Percentiles rank a stretch among this genome's conserved stretches.
phyloP scores from a whole-genome alignment of 1,140 invertebrate genomes.

The Dendroctonus valens region DNA sequence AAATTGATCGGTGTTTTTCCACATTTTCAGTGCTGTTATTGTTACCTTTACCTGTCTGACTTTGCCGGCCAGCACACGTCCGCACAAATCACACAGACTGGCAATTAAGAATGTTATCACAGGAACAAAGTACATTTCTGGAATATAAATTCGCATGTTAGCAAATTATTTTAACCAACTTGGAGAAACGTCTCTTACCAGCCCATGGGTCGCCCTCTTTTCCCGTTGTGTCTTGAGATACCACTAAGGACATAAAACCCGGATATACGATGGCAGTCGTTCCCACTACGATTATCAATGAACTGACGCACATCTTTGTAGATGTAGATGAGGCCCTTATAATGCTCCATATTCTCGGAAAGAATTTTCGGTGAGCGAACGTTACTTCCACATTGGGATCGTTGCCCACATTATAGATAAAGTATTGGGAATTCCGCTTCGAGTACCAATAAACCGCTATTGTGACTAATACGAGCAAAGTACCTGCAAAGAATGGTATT shows the following conservation, averaged over 20 bases:
- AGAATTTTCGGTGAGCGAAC: slow-evolving; percentile 10
- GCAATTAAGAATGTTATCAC: slow-evolving; percentile 35
- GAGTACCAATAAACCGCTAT: slow-evolving; percentile 22
- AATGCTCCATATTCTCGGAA: slow-evolving; percentile 20
- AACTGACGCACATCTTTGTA: slow-evolving; percentile 15
- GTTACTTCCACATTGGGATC: slow-evolving; percentile 9
- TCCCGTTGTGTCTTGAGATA: slow-evolving; percentile 23
- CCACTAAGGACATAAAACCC: slow-evolving; percentile 34
- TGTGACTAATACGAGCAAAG: slow-evolving; percentile 29
- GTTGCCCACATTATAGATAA: slow-evolving; percentile 31
- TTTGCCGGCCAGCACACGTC: slow-evolving; percentile 31
- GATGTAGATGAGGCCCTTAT: slow-evolving; percentile 3
- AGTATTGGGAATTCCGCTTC: slow-evolving; percentile 35
- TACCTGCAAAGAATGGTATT: slow-evolving; percentile 17
- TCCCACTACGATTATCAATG: slow-evolving; percentile 33
- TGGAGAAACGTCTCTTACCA: slow-evolving; percentile 17
- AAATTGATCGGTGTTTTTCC: slow-evolving; percentile 20
- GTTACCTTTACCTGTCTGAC: slow-evolving; percentile 28
- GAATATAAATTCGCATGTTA: slow-evolving; percentile 1
- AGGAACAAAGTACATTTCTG: slow-evolving; percentile 38
- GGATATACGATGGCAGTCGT: slow-evolving; percentile 35
- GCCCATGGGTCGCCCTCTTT: slow-evolving; percentile 23
- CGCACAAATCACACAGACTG: slow-evolving; percentile 30
- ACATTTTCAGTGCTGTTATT: background rate
- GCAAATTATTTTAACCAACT: background rate